phyloP scores from a whole-genome alignment of 2,888 invertebrate species.

The Euphydryas editha region DNA sequence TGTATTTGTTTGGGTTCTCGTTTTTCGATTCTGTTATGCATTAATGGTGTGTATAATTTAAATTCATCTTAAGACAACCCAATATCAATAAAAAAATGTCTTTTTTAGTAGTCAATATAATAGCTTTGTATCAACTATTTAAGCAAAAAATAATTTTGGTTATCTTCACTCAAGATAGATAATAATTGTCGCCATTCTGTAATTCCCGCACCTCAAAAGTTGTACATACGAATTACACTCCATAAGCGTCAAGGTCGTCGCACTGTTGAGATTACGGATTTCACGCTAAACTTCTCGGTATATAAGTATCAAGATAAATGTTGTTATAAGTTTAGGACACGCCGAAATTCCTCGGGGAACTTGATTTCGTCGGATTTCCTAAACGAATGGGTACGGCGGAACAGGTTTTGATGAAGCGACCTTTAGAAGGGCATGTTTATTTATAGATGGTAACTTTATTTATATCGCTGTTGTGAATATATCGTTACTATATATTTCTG shows the following conservation, averaged over 20 bases:
- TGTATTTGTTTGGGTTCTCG: too few relatives aligned
- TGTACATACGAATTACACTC: constrained; percentile 46
- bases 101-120: too few relatives aligned
- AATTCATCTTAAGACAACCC: too few relatives aligned
- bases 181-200: constrained; percentile 13
- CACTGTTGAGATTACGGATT: constrained; percentile 76
- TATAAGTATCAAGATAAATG: constrained; percentile 5
- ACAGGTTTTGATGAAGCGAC: constrained; percentile 3
- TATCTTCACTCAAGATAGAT: background rate
- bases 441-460: background rate
- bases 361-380: background rate
- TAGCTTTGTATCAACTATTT: too few relatives aligned
- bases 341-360: constrained; percentile 7
- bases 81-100: too few relatives aligned
- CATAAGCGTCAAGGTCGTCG: constrained; percentile 76
- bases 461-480: background rate
- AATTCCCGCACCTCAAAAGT: constrained; percentile 66
- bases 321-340: background rate
- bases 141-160: background rate
- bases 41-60: too few relatives aligned
- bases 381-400: background rate
- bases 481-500: too few relatives aligned
- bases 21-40: too few relatives aligned
- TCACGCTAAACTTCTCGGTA: constrained; percentile 20
- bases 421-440: constrained; percentile 3